Evolutionary conservation across 2,113 vertebrate genomes (phyloP).

Genomic region (Brienomyrus brachyistius): DNA sequence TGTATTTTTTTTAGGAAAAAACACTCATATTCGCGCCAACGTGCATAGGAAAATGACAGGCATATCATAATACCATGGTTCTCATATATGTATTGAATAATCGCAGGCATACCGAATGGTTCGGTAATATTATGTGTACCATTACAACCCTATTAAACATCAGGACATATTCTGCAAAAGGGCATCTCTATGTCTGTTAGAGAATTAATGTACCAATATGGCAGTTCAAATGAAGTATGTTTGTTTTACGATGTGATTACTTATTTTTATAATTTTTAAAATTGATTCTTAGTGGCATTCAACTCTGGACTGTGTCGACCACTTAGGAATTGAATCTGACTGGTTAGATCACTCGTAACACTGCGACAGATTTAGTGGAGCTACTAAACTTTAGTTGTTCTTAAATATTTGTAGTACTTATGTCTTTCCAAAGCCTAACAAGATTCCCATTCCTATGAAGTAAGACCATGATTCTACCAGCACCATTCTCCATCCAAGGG

Average conservation of each 20-base stretch:
- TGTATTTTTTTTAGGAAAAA: neutral
- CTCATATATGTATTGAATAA: neutral
- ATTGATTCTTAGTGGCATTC: neutral
- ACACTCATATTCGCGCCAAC: neutral
- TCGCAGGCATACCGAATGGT: neutral
- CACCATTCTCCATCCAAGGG: neutral
- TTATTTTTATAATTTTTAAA: neutral
- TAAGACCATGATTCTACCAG: neutral
- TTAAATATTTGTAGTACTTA: neutral
- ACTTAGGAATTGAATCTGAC: neutral
- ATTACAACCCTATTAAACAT: neutral
- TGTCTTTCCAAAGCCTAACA: neutral
- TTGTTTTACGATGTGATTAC: neutral
- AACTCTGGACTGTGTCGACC: neutral
- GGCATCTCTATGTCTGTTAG: neutral
- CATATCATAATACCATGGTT: neutral
- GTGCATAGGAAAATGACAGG: neutral
- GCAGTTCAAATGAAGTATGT: neutral
- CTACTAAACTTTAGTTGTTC: neutral
- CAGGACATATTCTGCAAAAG: neutral
- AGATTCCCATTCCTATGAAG: neutral
- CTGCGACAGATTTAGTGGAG: neutral
- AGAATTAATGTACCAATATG: neutral
- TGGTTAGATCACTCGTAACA: neutral
- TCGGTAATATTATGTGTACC: neutral